phyloP scores from a whole-genome alignment of 2,113 vertebrate species.

The Cheirogaleus medius region DNA sequence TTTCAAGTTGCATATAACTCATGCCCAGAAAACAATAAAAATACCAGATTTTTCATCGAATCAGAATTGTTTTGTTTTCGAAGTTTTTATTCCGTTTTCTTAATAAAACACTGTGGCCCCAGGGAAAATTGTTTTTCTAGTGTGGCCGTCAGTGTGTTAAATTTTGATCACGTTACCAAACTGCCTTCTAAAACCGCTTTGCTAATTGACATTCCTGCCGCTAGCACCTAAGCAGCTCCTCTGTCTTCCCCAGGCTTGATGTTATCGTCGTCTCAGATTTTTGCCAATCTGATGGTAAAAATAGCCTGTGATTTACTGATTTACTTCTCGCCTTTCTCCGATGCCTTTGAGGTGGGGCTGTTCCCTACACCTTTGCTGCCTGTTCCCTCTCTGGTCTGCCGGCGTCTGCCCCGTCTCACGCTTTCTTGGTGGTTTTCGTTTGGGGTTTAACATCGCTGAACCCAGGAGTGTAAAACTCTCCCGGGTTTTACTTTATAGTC shows the following conservation, averaged over 20 bases:
- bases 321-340: fast-evolving
- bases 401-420: fast-evolving
- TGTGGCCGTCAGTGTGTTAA: too few species aligned
- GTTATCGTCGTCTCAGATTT: fast-evolving
- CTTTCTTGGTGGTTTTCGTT: neutral
- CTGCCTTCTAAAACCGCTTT: neutral
- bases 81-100: too few species aligned
- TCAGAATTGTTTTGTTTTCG: too few species aligned
- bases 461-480: neutral
- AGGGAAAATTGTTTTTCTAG: too few species aligned
- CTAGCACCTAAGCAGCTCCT: neutral
- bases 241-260: neutral
- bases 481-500: fast-evolving
- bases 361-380: fast-evolving
- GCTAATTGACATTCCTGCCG: fast-evolving
- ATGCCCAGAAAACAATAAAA: too few species aligned
- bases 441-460: neutral
- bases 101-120: too few species aligned
- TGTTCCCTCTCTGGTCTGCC: neutral
- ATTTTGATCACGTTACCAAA: neutral
- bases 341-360: neutral
- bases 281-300: neutral
- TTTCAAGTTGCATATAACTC: too few species aligned
- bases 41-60: too few species aligned
- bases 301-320: fast-evolving